phyloP scores from a whole-genome alignment of 2,797 vertebrate species.

The Smutsia temminckii region DNA sequence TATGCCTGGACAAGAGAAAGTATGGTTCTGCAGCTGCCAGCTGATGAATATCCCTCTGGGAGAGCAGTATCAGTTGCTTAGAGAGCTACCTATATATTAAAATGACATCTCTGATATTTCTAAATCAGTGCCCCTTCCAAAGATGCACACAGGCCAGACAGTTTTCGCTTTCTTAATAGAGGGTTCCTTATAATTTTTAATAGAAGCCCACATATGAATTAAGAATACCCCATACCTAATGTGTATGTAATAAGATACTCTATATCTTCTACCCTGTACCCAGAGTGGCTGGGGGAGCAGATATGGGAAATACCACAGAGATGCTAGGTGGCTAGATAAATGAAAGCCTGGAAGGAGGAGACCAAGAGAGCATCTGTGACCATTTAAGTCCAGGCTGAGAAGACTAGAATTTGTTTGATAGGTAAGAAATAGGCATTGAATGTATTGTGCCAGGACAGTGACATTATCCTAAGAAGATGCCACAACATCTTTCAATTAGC shows the following conservation, averaged over 20 bases:
- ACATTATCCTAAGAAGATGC: neutral
- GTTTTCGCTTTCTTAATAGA: neutral
- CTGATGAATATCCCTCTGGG: neutral
- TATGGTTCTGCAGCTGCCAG: neutral
- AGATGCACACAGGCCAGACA: neutral
- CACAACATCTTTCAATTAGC: neutral
- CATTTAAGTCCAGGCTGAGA: neutral
- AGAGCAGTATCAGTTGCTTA: neutral
- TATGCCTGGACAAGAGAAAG: neutral
- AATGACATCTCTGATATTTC: neutral
- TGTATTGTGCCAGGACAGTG: neutral
- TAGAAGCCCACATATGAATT: neutral
- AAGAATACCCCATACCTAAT: neutral
- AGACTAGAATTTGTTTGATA: neutral
- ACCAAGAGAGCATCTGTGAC: neutral
- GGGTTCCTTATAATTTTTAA: neutral
- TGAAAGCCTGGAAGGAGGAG: rapidly evolving
- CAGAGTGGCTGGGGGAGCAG: neutral
- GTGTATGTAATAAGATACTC: neutral
- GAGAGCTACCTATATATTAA: neutral
- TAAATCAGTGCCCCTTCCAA: neutral
- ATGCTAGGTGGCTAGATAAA: neutral
- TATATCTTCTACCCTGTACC: neutral
- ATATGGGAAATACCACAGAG: neutral
- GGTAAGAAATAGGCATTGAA: neutral